A percentile compares a stretch with the other conserved stretches of the same genome.
Conservation (phyloP, 1,140 invertebrate genomes). For the Drosophila setifemur region DNA sequence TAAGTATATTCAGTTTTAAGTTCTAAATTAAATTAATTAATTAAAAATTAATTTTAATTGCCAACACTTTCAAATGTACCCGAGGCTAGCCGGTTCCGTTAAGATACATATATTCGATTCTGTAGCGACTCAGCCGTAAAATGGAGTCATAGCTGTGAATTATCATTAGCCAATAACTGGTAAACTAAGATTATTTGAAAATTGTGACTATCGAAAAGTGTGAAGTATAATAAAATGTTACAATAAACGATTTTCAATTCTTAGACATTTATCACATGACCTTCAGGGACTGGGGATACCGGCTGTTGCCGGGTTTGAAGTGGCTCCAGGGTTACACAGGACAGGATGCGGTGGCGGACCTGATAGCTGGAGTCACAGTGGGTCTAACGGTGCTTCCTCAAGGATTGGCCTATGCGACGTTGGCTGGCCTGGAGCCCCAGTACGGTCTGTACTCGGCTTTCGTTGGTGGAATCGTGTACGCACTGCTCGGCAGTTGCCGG, state of each 20-base stretch:
- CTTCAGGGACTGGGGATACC: conserved; percentile 43
- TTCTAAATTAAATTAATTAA: neutral
- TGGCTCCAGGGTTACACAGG: conserved; percentile 89
- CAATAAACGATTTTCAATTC: no score
- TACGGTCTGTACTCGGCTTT: conserved; percentile 96
- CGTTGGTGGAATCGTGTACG: conserved; percentile 95
- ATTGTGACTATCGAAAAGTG: no score
- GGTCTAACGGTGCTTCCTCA: conserved; percentile 95
- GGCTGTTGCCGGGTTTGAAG: conserved; percentile 85
- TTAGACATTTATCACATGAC: conserved; percentile 36
- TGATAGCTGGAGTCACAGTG: conserved; percentile 92
- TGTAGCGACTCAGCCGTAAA: no score
- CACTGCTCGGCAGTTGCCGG: conserved; percentile 93
- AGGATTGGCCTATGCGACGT: conserved; percentile 92
- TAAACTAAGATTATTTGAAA: no score
- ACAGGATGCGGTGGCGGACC: conserved; percentile 88
- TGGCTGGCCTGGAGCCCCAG: conserved; percentile 91
- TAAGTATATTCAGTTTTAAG: neutral
- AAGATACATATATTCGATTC: no score
- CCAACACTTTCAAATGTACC: no score
- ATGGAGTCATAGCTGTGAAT: no score
- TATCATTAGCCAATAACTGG: no score
- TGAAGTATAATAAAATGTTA: no score
- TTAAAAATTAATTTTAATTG: no score
- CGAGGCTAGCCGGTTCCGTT: no score